Base-by-base conservation (phyloP, 2,113 vertebrate species). In the Meriones unguiculatus region DNA sequence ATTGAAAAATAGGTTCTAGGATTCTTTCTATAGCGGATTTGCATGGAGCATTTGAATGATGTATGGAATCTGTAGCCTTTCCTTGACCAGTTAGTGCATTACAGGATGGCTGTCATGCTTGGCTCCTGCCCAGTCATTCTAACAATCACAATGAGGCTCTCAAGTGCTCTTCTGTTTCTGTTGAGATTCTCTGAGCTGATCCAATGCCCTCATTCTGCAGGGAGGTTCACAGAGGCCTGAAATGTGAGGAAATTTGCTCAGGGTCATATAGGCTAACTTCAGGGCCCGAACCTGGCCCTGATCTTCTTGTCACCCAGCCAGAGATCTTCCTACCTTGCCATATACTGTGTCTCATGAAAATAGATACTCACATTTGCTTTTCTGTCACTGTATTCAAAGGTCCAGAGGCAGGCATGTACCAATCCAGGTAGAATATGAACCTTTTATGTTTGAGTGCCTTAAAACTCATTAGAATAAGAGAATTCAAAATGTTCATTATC, bases 401-500 rank as follows among this genome's bases (percentile, higher is more conserved):
- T 70, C 82, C 10, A 5, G 65, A 59, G 50, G 70, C 15, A 93
- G 72, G 78, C 78, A 73, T n/a, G 9, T 4, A 85, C n/a, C 70
- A 89, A 35, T 46, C 62, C 69, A 87, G 64, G 69, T 22, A 3
- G 54, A 86, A 62, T 35, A 65, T 22, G 35, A 82, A 64, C 20
- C 52, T 94, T 87, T 91, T 72, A 69, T 69, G 87, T 97, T 88
- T 32, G 24, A 54, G 24, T 84, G 57, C 72, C 46, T 81, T 89
- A 80, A 94, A 86, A 54, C 30, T 46, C 50, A 52, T 87, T 91
- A 89, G 64, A 87, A 57, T 72, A 84, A 87, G 72, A 41, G 77
- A 2, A 75, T 89, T 73, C 76, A 92, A 91, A 96, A 67, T 70
- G 59, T 72, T 69, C 70, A 90, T 77, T 5, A 20, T 54, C 50